Conservation (phyloP, 2,113 vertebrate genomes). For the Clarias gariepinus region DNA sequence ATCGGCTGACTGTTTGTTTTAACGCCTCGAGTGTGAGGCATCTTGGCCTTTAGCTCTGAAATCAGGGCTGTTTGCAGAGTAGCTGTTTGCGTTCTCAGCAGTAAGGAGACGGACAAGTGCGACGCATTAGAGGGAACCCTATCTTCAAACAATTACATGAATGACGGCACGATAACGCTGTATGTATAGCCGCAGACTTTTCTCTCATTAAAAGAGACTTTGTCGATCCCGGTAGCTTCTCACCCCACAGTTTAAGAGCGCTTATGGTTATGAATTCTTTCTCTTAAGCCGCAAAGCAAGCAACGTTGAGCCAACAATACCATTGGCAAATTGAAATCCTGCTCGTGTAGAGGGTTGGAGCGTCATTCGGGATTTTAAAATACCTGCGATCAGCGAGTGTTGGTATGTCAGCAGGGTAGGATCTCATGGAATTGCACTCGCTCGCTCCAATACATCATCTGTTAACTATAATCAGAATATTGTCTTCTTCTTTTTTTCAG, state of each 20-base stretch:
- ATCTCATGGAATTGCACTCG: not conserved
- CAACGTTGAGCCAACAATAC: conserved; percentile 73
- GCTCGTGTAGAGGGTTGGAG: conserved; percentile 21
- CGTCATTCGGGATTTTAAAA: conserved; percentile 37
- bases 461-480: not conserved
- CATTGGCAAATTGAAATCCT: conserved; percentile 66
- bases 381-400: conserved; percentile 9
- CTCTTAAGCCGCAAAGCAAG: conserved; percentile 68
- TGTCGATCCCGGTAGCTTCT: conserved; percentile 32
- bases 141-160: conserved; percentile 60
- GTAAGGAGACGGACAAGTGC: conserved; percentile 39
- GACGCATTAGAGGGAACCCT: conserved; percentile 51
- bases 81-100: conserved; percentile 51
- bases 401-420: conserved; percentile 28
- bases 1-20: conserved; percentile 64
- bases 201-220: conserved; percentile 67
- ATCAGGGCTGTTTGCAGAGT: conserved; percentile 65
- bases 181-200: conserved; percentile 53
- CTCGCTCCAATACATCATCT: not conserved
- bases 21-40: conserved; percentile 56
- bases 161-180: conserved; percentile 51
- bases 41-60: conserved; percentile 64
- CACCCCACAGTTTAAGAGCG: conserved; percentile 43
- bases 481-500: not conserved
- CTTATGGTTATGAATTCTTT: conserved; percentile 54